phyloP scores from a whole-genome alignment of 2,797 vertebrate species.

The Mormyrops boulengeri region DNA sequence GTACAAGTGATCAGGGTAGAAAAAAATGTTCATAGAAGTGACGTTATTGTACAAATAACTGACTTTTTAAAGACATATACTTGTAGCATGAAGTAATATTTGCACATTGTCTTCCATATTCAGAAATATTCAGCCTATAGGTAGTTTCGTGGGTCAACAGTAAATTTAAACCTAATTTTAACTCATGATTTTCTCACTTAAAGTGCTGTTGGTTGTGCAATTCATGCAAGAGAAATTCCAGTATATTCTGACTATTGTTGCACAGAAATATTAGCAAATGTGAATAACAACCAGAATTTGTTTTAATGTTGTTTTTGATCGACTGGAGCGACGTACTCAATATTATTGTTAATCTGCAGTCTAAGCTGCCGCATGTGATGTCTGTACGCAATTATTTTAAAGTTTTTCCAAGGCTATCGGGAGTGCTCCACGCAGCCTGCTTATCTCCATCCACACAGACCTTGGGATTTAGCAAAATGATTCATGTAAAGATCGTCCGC shows the following conservation, averaged over 20 bases:
- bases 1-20: neutral
- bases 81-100: neutral
- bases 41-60: neutral
- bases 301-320: conserved; percentile 51
- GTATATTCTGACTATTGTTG: neutral
- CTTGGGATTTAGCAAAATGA: conserved; percentile 36
- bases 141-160: neutral
- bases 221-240: neutral
- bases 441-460: conserved; percentile 25
- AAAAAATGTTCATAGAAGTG: neutral
- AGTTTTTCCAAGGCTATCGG: conserved; percentile 53
- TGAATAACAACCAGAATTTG: neutral
- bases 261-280: neutral
- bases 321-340: conserved; percentile 52
- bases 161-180: neutral
- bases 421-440: conserved; percentile 27
- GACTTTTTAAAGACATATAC: neutral
- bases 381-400: conserved; percentile 53
- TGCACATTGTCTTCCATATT: neutral
- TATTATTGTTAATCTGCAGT: conserved; percentile 59
- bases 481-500: conserved; percentile 19
- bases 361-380: conserved; percentile 62
- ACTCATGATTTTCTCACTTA: neutral
- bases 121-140: neutral
- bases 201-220: neutral